phyloP scores from a whole-genome alignment of 1,140 invertebrate genomes.

The Penaeus chinensis region DNA sequence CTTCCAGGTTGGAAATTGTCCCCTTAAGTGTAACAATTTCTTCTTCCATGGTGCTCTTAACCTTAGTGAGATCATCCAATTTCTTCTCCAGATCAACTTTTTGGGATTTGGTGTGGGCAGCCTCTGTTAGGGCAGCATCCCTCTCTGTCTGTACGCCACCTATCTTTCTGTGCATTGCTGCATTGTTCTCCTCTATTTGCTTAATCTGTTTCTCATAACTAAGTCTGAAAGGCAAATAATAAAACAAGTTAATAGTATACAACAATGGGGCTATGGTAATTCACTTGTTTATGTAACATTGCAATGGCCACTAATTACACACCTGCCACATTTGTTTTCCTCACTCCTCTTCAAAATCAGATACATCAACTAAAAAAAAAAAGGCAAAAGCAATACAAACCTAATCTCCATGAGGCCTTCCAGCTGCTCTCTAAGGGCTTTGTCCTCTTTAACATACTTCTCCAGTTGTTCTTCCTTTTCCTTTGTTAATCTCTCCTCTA shows the following conservation, averaged over 20 bases:
- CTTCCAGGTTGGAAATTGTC: conserved; percentile 24
- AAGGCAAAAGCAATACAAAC: background rate
- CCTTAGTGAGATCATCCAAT: conserved; percentile 24
- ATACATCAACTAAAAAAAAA: conserved; percentile 22
- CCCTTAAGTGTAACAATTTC: conserved; percentile 24
- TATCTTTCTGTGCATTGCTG: conserved; percentile 52
- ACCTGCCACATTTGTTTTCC: background rate
- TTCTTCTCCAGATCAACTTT: conserved; percentile 39
- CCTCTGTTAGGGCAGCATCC: conserved; percentile 25
- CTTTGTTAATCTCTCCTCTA: conserved; percentile 15
- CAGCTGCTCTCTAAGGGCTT: conserved; percentile 24
- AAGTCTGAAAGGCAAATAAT: conserved; percentile 5
- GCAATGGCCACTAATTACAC: too few species aligned
- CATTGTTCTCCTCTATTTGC: conserved; percentile 57
- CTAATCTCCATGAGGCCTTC: conserved; percentile 39
- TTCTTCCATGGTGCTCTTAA: conserved; percentile 21
- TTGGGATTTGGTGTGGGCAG: background rate
- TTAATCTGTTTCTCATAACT: conserved; percentile 53
- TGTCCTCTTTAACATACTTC: conserved; percentile 1
- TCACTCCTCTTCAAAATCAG: background rate
- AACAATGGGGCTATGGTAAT: background rate
- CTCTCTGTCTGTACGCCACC: conserved; percentile 34
- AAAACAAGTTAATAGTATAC: background rate
- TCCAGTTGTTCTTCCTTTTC: conserved; percentile 34
- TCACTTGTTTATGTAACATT: background rate